Conservation (phyloP, 23 tunicate species). For the Ciona savignyi region DNA sequence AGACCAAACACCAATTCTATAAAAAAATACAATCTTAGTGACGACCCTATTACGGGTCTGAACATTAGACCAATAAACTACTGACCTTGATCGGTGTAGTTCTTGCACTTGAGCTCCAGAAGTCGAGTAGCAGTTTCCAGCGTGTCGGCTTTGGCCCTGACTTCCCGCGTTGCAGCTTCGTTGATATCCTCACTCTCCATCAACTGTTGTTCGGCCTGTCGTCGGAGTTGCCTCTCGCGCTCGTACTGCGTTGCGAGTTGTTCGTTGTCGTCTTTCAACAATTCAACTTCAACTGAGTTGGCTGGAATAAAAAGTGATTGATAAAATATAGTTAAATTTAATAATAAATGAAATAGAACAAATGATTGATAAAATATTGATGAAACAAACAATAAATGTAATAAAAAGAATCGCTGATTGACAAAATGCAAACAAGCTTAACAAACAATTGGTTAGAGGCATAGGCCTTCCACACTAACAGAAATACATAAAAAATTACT, state of each 20-base stretch:
- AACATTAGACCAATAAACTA: no score
- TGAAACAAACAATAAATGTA: not conserved
- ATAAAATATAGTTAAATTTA: not conserved
- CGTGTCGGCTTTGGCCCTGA: constrained; percentile 41
- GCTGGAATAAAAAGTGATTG: constrained; percentile 13
- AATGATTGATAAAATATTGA: not conserved
- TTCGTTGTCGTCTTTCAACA: constrained; percentile 86
- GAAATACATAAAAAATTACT: no score
- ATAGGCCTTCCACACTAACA: no score
- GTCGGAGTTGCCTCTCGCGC: constrained; percentile 70
- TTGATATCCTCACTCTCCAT: constrained; percentile 73
- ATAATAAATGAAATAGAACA: not conserved
- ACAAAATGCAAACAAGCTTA: no score
- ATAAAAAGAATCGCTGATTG: not conserved
- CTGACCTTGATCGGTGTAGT: constrained; percentile 75
- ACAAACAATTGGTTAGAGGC: no score
- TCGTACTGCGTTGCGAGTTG: constrained; percentile 82
- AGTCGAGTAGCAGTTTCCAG: constrained; percentile 53
- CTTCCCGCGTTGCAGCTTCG: constrained; percentile 52
- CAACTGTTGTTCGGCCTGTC: constrained; percentile 68
- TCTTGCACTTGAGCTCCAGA: constrained; percentile 74
- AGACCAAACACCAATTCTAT: no score
- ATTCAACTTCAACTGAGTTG: constrained; percentile 70
- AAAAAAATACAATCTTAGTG: no score
- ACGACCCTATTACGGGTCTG: no score